Base-by-base conservation (phyloP, 1,140 invertebrate genomes). In the Neuroterus valhalla region DNA sequence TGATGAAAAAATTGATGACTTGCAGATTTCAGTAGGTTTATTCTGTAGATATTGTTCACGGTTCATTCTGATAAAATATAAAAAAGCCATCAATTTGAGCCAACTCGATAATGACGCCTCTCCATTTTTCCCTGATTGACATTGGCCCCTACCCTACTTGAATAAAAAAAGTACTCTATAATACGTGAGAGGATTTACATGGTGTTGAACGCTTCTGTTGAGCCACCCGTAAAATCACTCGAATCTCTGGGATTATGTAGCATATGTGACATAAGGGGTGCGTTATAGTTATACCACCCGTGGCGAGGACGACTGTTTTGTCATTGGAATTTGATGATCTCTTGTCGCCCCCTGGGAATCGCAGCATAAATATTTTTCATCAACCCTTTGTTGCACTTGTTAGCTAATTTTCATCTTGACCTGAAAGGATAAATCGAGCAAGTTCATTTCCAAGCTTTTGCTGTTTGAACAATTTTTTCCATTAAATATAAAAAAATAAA, bases 281-380 rank as follows among this genome's bases (percentile, higher is more conserved):
- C 6, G 23, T 52, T 70, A 68, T 38, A 68, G 2, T 26, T 48
- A 44, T 44, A 70, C 81, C 79, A 75, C 66, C 82, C 75, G 78
- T 77, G 66, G 76, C 74, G 46, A 67, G 75, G 68, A 62, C 66
- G 72, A 68, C 71, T 77, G 76, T 82, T 86, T 86, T 87, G 85
- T 88, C 85, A 87, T 87, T 85, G 81, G 85, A 84, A 87, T 88
- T 85, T 86, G 82, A 88, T 85, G 84, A 88, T 86, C 80, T 76
- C n/a, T 45, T 17, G 71, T 68, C 79, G 68, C 78, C 71, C 75
- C 76, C 14, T 42, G 55, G 75, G 77, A 76, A 74, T 71, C 78
- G 71, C 42, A 69, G 31, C 75, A 80, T 82, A 79, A 84, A 84
- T 83, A 82, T 84, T 84, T 79, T 72, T 67, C 55, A 46, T 48